A percentile compares a stretch with the other conserved stretches of the same genome.
Evolutionary conservation across 2,797 vertebrate genomes (phyloP).

Genomic region (Philypnodon macrostomus): DNA sequence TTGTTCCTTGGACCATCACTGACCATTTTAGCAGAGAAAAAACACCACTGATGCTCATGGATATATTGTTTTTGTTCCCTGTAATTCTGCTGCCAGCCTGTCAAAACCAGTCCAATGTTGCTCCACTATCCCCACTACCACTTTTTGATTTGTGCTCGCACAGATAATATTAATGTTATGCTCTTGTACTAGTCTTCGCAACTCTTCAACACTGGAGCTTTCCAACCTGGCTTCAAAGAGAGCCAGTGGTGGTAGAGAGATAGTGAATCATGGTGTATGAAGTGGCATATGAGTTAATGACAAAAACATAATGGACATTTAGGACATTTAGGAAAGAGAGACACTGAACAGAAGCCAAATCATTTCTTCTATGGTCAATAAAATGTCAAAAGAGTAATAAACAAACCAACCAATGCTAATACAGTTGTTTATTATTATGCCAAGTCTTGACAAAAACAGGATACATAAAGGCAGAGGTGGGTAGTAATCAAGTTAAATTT

Average conservation of each 20-base stretch:
- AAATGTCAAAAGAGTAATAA: too few relatives aligned
- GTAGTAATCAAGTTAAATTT: too few relatives aligned
- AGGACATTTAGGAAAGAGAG: too few relatives aligned
- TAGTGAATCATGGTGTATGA: slow-evolving; percentile 4
- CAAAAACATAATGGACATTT: slow-evolving; percentile 4
- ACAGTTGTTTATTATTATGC: too few relatives aligned
- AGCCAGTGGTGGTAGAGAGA: slow-evolving; percentile 23
- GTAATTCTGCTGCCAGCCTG: slow-evolving; percentile 27
- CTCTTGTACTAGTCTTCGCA: slow-evolving; percentile 50
- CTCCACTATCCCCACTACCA: slow-evolving; percentile 28
- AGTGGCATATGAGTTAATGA: slow-evolving; percentile 7
- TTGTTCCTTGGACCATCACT: too few relatives aligned
- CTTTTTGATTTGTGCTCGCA: slow-evolving; percentile 25
- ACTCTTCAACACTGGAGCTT: slow-evolving; percentile 24
- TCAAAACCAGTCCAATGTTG: slow-evolving; percentile 34
- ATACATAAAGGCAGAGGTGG: too few relatives aligned
- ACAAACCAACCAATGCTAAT: too few relatives aligned
- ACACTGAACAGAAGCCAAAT: too few relatives aligned
- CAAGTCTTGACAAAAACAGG: background rate
- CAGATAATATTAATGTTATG: slow-evolving; percentile 25
- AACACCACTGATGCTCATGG: too few relatives aligned
- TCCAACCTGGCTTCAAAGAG: slow-evolving; percentile 19
- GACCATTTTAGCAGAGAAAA: too few relatives aligned
- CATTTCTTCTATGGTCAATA: too few relatives aligned
- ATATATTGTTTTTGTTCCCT: slow-evolving; percentile 17